Base-by-base conservation (phyloP, 2,797 vertebrate genomes). In the Tachyglossus aculeatus region DNA sequence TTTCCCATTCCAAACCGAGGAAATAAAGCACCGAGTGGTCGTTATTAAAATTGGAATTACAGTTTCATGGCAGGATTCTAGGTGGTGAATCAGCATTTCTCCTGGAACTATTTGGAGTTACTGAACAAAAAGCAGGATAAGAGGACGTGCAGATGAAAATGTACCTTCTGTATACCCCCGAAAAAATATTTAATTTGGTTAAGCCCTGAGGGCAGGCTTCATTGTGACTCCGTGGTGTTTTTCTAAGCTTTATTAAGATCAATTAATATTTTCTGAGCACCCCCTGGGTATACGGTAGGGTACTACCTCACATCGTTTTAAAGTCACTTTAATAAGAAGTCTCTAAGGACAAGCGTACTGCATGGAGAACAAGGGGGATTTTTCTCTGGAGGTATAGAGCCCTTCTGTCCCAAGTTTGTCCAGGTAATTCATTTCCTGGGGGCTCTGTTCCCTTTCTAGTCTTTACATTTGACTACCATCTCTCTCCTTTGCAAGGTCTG, bases 401-500 rank as follows among this genome's bases (percentile, higher is more conserved):
- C n/a, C n/a, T n/a, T n/a, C n/a, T 57, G 25, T 24, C 53, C 27
- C 29, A 5, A 15, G 24, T 47, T 27, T 9, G 9, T 31, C 48
- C 7, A 74, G 43, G 31, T 33, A 1, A 44, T 65, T 27, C 64
- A 24, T 41, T 50, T 52, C 21, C n/a, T 64, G 10, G 4, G 5
- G 29, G 33, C 41, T n/a, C n/a, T 51, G 51, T 59, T 44, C 37
- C n/a, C 57, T 47, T 66, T 27, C 29, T 57, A 31, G 54, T 77
- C 62, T 58, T 8, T 56, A n/a, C 21, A 24, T 60, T 36, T 54
- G 39, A 25, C 52, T 66, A 53, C 25, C 10, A 0, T 12, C 21
- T 10, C 57, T 31, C n/a, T 1, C 41, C 72, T n/a, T 24, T 64
- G 59, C 24, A 0, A 62, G 72, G 9, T 77, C 85, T 81, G 54